A percentile compares a stretch with the other conserved stretches of the same genome.
Conservation (phyloP, 2,113 vertebrate species). For the Limnothrissa miodon region DNA sequence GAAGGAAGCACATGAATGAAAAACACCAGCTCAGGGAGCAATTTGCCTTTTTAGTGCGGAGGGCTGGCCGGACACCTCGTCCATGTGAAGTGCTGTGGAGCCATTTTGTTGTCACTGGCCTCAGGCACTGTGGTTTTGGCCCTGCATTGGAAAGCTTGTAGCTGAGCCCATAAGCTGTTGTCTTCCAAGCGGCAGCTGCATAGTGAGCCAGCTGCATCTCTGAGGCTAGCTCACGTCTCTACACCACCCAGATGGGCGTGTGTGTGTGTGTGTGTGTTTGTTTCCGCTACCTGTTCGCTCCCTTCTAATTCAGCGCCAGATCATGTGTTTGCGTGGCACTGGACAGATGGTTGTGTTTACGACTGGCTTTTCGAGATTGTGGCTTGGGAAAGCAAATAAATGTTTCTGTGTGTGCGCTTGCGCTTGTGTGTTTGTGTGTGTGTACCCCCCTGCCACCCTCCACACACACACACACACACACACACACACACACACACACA, state of each 20-base stretch:
- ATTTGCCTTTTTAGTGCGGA: background rate
- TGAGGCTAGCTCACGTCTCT: background rate
- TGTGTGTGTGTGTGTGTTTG: slow-evolving; percentile 36
- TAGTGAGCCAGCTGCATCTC: background rate
- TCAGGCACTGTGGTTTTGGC: background rate
- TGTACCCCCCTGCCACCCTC: background rate
- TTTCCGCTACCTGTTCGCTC: slow-evolving; percentile 39
- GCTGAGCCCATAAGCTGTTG: background rate
- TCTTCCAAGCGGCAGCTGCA: slow-evolving; percentile 3
- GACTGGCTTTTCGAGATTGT: slow-evolving; percentile 32
- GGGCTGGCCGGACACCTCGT: background rate
- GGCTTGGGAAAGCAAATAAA: slow-evolving; percentile 24
- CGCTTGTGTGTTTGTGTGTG: background rate
- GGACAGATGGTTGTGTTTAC: slow-evolving; percentile 51
- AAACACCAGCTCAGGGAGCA: background rate
- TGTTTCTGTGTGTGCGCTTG: slow-evolving; percentile 21
- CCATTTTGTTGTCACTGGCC: background rate
- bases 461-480: no score
- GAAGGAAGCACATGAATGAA: background rate
- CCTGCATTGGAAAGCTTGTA: background rate
- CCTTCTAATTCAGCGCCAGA: slow-evolving; percentile 23
- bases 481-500: no score
- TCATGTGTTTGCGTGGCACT: slow-evolving; percentile 22
- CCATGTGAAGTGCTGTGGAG: background rate
- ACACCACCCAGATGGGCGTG: slow-evolving; percentile 29